A percentile compares a stretch with the other conserved stretches of the same genome.
Evolutionary conservation across 2,113 vertebrate species (phyloP).

Genomic region (Clarias magur): DNA sequence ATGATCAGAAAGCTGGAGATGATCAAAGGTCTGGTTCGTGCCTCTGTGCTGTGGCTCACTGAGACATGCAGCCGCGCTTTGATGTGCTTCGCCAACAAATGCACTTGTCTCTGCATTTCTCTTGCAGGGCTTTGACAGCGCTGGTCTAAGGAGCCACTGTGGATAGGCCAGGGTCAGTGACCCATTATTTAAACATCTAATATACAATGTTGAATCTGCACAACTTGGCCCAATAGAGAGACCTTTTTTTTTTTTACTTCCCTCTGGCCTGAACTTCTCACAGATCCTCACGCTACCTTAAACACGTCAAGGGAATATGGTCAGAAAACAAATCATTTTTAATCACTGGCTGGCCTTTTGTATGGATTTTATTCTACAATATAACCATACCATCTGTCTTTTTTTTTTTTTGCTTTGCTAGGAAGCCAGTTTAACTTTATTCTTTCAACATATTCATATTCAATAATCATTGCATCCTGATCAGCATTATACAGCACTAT

Average conservation of each 20-base stretch:
- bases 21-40: slow-evolving; percentile 81
- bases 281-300: neutral
- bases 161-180: slow-evolving; percentile 60
- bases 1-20: slow-evolving; percentile 77
- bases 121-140: slow-evolving; percentile 62
- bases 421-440: neutral
- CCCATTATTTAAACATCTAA: slow-evolving; percentile 48
- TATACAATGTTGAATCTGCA: slow-evolving; percentile 14
- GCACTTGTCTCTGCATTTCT: slow-evolving; percentile 71
- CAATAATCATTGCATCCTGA: neutral
- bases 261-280: slow-evolving; percentile 8
- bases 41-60: slow-evolving; percentile 69
- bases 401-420: neutral
- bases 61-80: slow-evolving; percentile 72
- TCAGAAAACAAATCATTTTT: neutral
- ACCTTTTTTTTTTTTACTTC: neutral
- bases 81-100: slow-evolving; percentile 76
- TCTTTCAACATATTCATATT: neutral
- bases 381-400: neutral
- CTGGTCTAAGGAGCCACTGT: slow-evolving; percentile 55
- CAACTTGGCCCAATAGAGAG: slow-evolving; percentile 48
- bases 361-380: neutral
- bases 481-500: neutral
- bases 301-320: neutral
- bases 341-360: neutral